Conservation (phyloP, 2,797 vertebrate species). For the Echiichthys vipera region DNA sequence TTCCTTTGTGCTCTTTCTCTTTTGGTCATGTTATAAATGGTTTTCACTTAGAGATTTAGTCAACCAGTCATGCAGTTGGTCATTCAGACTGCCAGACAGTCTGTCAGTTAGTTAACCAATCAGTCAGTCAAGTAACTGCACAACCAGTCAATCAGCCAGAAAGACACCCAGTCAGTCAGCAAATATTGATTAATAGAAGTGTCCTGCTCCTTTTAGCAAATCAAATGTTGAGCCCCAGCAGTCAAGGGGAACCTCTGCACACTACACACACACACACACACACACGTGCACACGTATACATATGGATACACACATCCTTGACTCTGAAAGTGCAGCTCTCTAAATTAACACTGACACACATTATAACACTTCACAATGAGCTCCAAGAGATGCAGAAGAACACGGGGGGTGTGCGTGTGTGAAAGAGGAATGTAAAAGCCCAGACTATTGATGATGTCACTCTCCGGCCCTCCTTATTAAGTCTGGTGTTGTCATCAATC, state of each 20-base stretch:
- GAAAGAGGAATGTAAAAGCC: slow-evolving; percentile 46
- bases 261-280: slow-evolving; percentile 77
- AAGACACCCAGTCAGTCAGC: slow-evolving; percentile 91
- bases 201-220: slow-evolving; percentile 99
- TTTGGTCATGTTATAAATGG: slow-evolving; percentile 36
- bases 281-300: slow-evolving; percentile 85
- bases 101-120: slow-evolving; percentile 46
- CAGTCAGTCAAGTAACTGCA: slow-evolving; percentile 63
- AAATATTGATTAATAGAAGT: slow-evolving; percentile 99
- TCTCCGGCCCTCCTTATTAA: slow-evolving; percentile 48
- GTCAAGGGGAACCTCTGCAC: slow-evolving; percentile 87
- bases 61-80: slow-evolving; percentile 82
- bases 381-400: slow-evolving; percentile 44
- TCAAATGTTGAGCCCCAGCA: slow-evolving; percentile 95
- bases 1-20: slow-evolving; percentile 17
- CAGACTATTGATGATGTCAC: slow-evolving; percentile 73
- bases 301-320: slow-evolving; percentile 81
- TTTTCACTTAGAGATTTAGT: slow-evolving; percentile 66
- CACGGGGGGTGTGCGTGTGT: background rate
- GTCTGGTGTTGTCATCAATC: slow-evolving; percentile 77
- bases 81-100: slow-evolving; percentile 35
- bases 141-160: slow-evolving; percentile 88
- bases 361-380: slow-evolving; percentile 88
- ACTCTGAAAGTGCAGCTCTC: slow-evolving; percentile 90
- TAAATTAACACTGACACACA: slow-evolving; percentile 96